A percentile compares a stretch with the other conserved stretches of the same genome.
phyloP scores from a whole-genome alignment of 2,113 vertebrate genomes.

The Callipepla squamata region DNA sequence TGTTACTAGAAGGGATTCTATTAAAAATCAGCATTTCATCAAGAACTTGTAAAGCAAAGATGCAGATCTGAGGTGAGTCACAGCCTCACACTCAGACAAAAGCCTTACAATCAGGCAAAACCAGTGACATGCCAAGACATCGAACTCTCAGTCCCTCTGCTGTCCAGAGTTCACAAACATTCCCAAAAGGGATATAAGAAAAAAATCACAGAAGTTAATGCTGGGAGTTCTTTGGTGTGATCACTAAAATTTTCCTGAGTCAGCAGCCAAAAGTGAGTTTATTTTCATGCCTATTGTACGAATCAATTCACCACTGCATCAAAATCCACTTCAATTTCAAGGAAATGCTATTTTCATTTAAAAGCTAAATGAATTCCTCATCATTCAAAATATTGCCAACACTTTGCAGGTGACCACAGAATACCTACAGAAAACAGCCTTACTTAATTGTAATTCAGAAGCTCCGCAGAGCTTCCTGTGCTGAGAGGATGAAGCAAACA shows the following conservation, averaged over 20 bases:
- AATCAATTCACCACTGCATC: not conserved
- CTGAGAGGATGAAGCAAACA: not conserved
- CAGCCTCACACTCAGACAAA: not conserved
- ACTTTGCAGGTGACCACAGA: not conserved
- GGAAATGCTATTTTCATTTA: not conserved
- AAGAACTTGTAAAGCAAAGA: not conserved
- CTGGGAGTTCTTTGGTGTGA: not conserved
- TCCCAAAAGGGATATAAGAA: not conserved
- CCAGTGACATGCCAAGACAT: not conserved
- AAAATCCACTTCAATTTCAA: not conserved
- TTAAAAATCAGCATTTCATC: not conserved
- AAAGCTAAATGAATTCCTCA: not conserved
- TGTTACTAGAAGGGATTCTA: not conserved
- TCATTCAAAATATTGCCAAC: not conserved
- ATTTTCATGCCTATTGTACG: not conserved
- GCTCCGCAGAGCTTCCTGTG: not conserved
- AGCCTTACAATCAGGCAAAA: not conserved
- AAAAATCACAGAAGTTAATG: not conserved
- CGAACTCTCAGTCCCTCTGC: not conserved
- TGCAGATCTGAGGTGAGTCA: not conserved
- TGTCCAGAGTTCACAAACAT: not conserved
- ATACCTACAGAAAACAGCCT: not conserved
- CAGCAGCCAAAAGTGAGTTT: not conserved
- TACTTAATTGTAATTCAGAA: slow-evolving; percentile 5
- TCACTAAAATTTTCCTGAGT: not conserved